A percentile compares a stretch with the other conserved stretches of the same genome.
phyloP scores from a whole-genome alignment of 2,113 vertebrate species.

The Varanus salvator region DNA sequence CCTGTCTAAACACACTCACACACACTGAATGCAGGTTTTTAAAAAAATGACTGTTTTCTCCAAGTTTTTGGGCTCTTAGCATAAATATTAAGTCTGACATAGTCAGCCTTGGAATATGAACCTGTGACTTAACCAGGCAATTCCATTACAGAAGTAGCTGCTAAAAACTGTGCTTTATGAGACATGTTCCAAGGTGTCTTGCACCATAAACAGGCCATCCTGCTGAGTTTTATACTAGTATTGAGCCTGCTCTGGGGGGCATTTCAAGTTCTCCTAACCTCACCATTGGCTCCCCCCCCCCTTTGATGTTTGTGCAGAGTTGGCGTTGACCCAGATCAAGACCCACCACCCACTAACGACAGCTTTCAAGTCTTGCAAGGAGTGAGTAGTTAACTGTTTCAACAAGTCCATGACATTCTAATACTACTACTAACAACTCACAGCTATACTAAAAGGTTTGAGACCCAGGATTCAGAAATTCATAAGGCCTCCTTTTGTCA shows the following conservation, averaged over 20 bases:
- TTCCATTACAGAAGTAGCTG: not conserved
- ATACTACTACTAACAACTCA: too few relatives aligned
- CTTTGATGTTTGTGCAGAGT: slow-evolving; percentile 83
- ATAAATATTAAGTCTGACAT: not conserved
- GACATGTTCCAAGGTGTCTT: slow-evolving; percentile 47
- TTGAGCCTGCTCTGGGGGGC: not conserved
- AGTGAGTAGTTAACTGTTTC: slow-evolving; percentile 83
- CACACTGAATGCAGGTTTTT: not conserved
- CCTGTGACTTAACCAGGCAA: not conserved
- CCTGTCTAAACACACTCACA: not conserved
- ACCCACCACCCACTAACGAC: slow-evolving; percentile 89
- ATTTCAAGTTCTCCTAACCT: slow-evolving; percentile 63
- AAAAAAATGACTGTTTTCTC: not conserved
- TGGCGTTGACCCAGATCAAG: slow-evolving; percentile 96
- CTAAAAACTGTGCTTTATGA: not conserved
- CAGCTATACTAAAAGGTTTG: not conserved
- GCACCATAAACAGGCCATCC: not conserved
- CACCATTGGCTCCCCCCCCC: slow-evolving; percentile 54
- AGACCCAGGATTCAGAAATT: not conserved
- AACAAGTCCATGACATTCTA: slow-evolving; percentile 3
- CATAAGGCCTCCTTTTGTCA: not conserved
- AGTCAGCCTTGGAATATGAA: not conserved
- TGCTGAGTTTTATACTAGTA: not conserved
- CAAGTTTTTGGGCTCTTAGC: not conserved
- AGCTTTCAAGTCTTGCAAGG: slow-evolving; percentile 97